Evolutionary conservation across 2,888 invertebrate genomes (phyloP), one percentile per base, ranked within the genome.

Genomic region (Entomobrya proxima): DNA sequence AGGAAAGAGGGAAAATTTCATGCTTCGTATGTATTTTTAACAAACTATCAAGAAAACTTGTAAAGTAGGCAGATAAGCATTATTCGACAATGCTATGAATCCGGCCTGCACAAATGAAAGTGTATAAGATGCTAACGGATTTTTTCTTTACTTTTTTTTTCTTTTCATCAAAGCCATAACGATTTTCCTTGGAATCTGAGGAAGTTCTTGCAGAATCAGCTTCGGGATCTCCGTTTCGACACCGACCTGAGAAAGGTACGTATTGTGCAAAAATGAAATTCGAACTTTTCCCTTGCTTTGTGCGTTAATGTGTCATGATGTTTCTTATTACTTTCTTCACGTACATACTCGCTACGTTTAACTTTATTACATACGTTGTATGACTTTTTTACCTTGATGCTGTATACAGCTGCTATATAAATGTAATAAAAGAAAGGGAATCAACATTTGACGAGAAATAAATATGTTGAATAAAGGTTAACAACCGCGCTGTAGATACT

Each of bases 181-280:
- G 91, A 91, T 87, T 88, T 90, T 75, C 89, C 90, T 0, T 90
- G 90, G 88, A 89, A 90, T 81, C 82, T 91, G 30, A 75, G 91
- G 76, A 89, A 89, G 80, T 89, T 90, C 78, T 87, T 90, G 37
- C 86, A 89, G 52, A 91, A 91, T 88, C 89, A 90, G 74, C 87
- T 91, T 55, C 87, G 87, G 30, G 88, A 91, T 80, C 88, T 91
- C 64, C 89, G 90, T 86, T 89, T 91, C 81, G 88, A 90, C 83
- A 88, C 88, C 58, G 89, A 90, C 81, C 80, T 90, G 64, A 83
- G 90, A 87, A 88, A 89, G 89, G 90, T 90, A 87, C 44, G 81
- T 47, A 15, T 24, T 11, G 44, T 79, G 18, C 32, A 61, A 30
- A 74, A 74, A 35, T 35, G 32, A 35, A 75, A 35, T 32, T 21